Conservation (phyloP, 2,888 invertebrate species). For the Geophilus truncorum region DNA sequence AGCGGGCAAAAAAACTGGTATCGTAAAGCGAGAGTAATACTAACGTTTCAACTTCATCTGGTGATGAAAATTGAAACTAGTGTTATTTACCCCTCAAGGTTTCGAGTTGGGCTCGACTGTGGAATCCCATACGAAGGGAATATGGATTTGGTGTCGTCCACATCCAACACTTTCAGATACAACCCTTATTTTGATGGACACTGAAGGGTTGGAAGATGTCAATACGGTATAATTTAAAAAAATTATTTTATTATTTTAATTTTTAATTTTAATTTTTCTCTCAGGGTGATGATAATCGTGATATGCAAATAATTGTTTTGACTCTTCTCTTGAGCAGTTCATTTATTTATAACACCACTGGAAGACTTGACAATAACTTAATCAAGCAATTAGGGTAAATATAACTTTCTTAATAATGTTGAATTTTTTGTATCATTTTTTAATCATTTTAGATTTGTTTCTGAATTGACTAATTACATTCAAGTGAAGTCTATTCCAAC, state of each 20-base stretch:
- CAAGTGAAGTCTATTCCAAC: neutral
- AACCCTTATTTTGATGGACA: constrained; percentile 7
- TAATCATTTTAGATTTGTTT: neutral
- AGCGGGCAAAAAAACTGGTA: neutral
- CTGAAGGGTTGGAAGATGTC: neutral
- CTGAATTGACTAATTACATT: constrained; percentile 21
- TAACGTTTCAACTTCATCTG: neutral
- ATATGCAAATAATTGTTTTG: neutral
- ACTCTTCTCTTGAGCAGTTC: neutral
- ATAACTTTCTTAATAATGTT: neutral
- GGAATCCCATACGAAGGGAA: neutral
- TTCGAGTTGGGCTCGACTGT: constrained; percentile 3
- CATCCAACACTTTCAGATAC: neutral
- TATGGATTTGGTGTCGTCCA: too few relatives aligned
- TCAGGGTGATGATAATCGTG: neutral
- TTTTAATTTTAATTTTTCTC: neutral
- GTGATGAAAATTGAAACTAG: neutral
- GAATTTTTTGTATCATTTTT: neutral
- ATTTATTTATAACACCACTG: constrained; percentile 10
- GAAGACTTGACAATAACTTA: neutral
- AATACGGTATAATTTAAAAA: neutral
- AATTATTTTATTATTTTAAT: neutral
- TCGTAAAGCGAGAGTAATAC: too few relatives aligned
- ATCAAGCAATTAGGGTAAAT: neutral
- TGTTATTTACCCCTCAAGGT: neutral